phyloP scores from a whole-genome alignment of 2,113 vertebrate genomes.

The Mirza zaza region DNA sequence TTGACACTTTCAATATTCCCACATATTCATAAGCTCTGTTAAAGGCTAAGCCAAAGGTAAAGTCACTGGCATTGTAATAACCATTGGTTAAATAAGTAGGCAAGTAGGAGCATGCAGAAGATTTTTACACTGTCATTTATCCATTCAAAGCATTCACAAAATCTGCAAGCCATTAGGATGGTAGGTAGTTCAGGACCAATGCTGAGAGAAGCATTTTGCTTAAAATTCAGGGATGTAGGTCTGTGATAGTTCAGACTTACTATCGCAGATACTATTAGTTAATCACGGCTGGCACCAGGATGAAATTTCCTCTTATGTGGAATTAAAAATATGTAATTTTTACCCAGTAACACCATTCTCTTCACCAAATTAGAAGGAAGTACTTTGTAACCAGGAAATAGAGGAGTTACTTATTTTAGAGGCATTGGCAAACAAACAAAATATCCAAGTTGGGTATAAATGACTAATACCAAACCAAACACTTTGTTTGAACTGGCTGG shows the following conservation, averaged over 20 bases:
- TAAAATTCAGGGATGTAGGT: background rate
- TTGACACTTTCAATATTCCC: background rate
- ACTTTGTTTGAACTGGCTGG: background rate
- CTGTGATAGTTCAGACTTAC: background rate
- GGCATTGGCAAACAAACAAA: background rate
- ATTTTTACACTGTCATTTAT: background rate
- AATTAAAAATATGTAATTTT: background rate
- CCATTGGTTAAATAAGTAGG: background rate
- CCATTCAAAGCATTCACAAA: background rate
- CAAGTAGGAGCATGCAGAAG: background rate
- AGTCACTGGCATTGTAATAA: background rate
- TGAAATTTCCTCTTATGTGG: background rate
- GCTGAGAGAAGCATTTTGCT: background rate
- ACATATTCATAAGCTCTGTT: conserved; percentile 34
- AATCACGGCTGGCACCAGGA: background rate
- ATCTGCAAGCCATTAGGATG: background rate
- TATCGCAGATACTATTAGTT: background rate
- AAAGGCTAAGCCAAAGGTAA: background rate
- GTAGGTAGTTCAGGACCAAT: background rate
- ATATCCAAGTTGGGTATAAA: background rate
- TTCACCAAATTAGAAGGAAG: conserved; percentile 44
- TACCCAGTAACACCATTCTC: background rate
- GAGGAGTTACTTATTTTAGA: background rate
- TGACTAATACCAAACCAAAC: conserved; percentile 8
- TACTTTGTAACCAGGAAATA: background rate